Evolutionary conservation across 2,888 invertebrate genomes (phyloP).

Genomic region (Ormia ochracea): DNA sequence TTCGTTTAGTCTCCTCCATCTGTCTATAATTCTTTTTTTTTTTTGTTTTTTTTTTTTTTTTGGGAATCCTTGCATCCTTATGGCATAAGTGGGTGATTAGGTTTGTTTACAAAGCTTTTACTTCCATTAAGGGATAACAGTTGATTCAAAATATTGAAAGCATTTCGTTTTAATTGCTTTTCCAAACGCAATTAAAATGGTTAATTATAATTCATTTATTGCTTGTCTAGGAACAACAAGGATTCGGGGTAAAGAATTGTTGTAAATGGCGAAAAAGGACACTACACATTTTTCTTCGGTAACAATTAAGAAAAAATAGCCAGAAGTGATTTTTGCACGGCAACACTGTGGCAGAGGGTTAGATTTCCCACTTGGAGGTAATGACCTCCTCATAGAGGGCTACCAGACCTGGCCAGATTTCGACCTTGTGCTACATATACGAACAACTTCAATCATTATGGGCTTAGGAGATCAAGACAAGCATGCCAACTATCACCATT

Average conservation of each 20-base stretch:
- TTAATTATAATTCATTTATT: conserved; percentile 17
- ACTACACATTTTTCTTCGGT: conserved; percentile 2
- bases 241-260: not conserved
- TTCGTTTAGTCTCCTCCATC: conserved; percentile 12
- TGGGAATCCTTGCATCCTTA: conserved; percentile 9
- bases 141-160: conserved; percentile 43
- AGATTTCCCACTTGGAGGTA: no score
- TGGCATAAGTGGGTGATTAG: conserved; percentile 20
- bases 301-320: conserved; percentile 21
- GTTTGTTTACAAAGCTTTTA: conserved; percentile 45
- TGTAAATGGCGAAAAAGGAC: not conserved
- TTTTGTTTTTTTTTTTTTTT: no score
- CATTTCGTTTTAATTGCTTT: conserved; percentile 60
- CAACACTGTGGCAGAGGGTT: no score
- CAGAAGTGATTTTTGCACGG: not conserved
- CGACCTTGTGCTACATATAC: no score
- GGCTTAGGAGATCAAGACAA: no score
- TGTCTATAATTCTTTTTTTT: no score
- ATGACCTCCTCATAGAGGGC: no score
- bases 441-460: no score
- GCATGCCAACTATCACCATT: no score
- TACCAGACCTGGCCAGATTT: no score
- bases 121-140: conserved; percentile 55
- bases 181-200: conserved; percentile 49
- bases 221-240: conserved; percentile 8